phyloP scores from a whole-genome alignment of 2,888 invertebrate species.

The Pristionchus exspectatus region DNA sequence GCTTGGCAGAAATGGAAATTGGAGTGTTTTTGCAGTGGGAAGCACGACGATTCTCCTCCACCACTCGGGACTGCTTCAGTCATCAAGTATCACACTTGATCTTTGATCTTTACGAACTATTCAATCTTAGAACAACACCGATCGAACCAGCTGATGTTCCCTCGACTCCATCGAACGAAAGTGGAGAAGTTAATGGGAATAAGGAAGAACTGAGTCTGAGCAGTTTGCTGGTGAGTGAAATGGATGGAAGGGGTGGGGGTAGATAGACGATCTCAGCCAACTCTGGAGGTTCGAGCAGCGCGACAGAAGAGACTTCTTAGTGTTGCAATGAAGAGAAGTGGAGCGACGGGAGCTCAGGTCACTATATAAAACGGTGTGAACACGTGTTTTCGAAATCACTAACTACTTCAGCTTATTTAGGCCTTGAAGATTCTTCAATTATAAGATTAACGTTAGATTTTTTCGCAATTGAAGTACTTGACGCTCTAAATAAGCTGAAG shows the following conservation, averaged over 20 bases:
- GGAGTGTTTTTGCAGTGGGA: constrained; percentile 18
- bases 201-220: background rate
- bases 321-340: constrained; percentile 36
- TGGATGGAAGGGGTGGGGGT: background rate
- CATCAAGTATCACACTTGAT: constrained; percentile 33
- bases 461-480: too few species aligned
- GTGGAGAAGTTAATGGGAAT: constrained; percentile 26
- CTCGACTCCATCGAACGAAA: background rate
- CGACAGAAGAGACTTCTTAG: constrained; percentile 27
- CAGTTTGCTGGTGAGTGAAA: background rate
- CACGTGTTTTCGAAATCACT: too few species aligned
- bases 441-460: too few species aligned
- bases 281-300: constrained; percentile 32
- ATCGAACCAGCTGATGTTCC: constrained; percentile 36
- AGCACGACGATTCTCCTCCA: constrained; percentile 24
- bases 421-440: too few species aligned
- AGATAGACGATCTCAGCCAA: background rate
- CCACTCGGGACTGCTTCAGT: constrained; percentile 42
- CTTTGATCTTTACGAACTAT: background rate
- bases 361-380: too few species aligned
- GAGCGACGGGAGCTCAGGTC: constrained; percentile 3
- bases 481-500: too few species aligned
- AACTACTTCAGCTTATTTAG: too few species aligned
- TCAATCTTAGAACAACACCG: background rate
- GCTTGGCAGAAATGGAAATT: background rate